Base-by-base conservation (phyloP, 2,797 vertebrate species). In the Eulemur albifrons region DNA sequence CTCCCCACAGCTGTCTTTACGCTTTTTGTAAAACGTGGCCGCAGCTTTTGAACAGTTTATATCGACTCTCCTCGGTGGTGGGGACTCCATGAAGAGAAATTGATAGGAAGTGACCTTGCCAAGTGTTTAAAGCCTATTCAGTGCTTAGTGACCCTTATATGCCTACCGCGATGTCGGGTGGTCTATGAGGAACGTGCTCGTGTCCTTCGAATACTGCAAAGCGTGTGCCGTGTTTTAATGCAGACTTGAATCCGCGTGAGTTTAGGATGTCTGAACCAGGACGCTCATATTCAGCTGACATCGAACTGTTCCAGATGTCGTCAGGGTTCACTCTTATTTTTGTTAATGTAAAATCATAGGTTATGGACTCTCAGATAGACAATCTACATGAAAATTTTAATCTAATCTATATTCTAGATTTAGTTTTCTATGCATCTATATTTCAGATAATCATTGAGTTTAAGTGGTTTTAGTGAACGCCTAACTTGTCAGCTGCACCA, bases 41-140 rank as follows among this genome's bases (percentile, higher is more conserved):
- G 1, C 50, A 4, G 50, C 20, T 45, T 35, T 7, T 9, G 20
- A 38, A n/a, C 4, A 5, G 7, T 54, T 35, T 25, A 18, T 2
- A 12, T n/a, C 2, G 45, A 30, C 2, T 59, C 35, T 32, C 48
- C 23, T 48, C 0, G 0, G 67, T 8, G 1, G 1, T 7, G 59
- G 77, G 48, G 13, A 27, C 27, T 32, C 80, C 11, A 2, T 0
- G 20, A 67, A 38, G 38, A 50, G 59, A 81, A 48, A 6, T n/a
- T 0, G 13, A 32, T 30, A 40, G 27, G 9, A 89, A 32, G 52
- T 17, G 59, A 73, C 73, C 75, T 38, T 70, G 91, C 30, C 54
- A 11, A 25, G 43, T 17, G 25, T 57, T 32, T 43, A 0, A 38
- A 52, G 21, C 40, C 57, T 38, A 10, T 40, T 30, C 4, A 4